phyloP scores from a whole-genome alignment of 92 coral and sea anemone species.

The Phymanthus crucifer region DNA sequence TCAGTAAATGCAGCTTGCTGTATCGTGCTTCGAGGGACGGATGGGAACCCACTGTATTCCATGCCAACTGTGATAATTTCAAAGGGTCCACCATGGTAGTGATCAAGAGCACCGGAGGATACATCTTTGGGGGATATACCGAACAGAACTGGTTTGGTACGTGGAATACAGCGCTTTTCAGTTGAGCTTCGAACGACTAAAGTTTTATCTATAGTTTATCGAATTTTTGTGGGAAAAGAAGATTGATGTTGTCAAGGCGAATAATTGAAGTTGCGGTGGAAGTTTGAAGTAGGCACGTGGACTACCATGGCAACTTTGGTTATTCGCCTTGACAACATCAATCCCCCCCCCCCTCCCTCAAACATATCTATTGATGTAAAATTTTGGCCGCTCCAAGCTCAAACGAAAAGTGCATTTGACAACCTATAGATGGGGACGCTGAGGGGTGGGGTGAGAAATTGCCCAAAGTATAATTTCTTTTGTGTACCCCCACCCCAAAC shows the following conservation, averaged over 20 bases:
- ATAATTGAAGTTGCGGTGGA: not conserved
- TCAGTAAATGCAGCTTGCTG: not conserved
- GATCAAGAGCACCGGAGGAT: conserved; percentile 23
- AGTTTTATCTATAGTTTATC: not conserved
- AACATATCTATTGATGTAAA: too few relatives aligned
- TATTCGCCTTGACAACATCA: not conserved
- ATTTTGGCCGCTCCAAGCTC: too few relatives aligned
- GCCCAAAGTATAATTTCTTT: too few relatives aligned
- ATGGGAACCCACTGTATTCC: conserved; percentile 29
- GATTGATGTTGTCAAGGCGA: not conserved
- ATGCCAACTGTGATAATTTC: conserved; percentile 29
- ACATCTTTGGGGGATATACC: conserved; percentile 16
- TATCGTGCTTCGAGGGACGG: conserved; percentile 50
- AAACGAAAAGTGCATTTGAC: too few relatives aligned
- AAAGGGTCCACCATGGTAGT: conserved; percentile 46
- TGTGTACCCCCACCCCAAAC: too few relatives aligned
- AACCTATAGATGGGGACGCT: too few relatives aligned
- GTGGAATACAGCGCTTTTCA: too few relatives aligned
- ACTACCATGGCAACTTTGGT: not conserved
- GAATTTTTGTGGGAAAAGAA: not conserved
- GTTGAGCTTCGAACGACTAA: too few relatives aligned
- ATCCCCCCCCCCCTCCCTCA: too few relatives aligned
- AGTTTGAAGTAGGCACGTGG: not conserved
- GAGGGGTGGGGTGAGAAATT: too few relatives aligned
- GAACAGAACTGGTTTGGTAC: not conserved